A percentile compares a stretch with the other conserved stretches of the same genome.
Evolutionary conservation across 2,113 vertebrate species (phyloP).

Genomic region (Bothrops jararaca): DNA sequence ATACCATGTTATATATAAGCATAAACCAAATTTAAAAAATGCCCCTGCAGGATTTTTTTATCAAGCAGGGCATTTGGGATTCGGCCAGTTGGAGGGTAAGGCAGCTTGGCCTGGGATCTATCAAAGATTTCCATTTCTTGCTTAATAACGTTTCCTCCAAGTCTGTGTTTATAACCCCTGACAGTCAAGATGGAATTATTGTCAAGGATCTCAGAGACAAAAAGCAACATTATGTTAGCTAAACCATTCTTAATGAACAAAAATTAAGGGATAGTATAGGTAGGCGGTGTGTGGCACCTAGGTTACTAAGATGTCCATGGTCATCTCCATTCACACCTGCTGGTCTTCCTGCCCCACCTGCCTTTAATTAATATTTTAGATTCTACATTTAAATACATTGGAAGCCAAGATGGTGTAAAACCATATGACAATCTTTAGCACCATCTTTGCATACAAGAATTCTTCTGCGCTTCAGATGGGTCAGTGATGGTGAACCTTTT

Average conservation of each 20-base stretch:
- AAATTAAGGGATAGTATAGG: background rate
- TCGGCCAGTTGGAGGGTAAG: background rate
- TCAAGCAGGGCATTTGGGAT: background rate
- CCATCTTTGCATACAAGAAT: background rate
- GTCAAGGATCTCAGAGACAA: background rate
- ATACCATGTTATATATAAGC: background rate
- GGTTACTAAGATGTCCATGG: background rate
- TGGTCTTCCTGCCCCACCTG: background rate
- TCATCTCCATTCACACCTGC: background rate
- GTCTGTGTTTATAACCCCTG: background rate
- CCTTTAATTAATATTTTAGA: background rate
- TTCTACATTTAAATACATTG: background rate
- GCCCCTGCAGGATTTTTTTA: background rate
- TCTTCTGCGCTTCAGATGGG: background rate
- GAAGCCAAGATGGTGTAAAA: background rate
- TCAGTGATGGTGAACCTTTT: too few relatives aligned
- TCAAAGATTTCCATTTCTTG: background rate
- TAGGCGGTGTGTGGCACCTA: background rate
- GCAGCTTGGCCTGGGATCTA: background rate
- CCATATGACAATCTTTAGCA: background rate
- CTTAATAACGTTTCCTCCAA: background rate
- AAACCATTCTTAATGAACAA: background rate
- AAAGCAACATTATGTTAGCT: background rate
- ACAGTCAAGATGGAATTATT: background rate
- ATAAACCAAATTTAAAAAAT: background rate